Evolutionary conservation across 1,140 invertebrate genomes (phyloP), one percentile per base, ranked within the genome.

Genomic region (Drosophila neocordata): DNA sequence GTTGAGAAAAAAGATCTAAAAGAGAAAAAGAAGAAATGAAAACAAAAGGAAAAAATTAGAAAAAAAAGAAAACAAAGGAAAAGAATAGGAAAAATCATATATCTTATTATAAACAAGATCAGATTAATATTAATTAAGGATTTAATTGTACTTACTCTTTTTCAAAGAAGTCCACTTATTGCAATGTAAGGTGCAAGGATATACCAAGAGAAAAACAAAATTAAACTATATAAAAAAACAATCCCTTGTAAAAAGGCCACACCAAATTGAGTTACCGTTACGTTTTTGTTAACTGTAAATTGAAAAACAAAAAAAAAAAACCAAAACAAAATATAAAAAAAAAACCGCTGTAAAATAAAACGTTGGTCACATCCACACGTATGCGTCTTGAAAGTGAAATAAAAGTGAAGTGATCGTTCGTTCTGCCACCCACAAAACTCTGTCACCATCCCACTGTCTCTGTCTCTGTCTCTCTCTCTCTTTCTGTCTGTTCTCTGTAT

Each of bases 161-260:
- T n/a, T n/a, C n/a, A n/a, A n/a, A n/a, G n/a, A n/a, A n/a, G n/a
- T n/a, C n/a, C n/a, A n/a, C 27, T 31, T 31, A 31, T 31, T 7
- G 4, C 4, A 24, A 31, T 31, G 4, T 6, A 20, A 20, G 18
- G 15, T 48, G 41, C 41, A 48, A 48, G 41, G n/a, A 5, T 48
- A 57, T 52, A 7, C 2, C 22, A 7, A 31, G 0, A 18, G 18
- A 20, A 18, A 15, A 18, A 48, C 22, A 5, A 31, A 31, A 18
- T 18, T 11, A 48, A 15, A 18, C 18, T 11, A 15, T 48, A 48
- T 48, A 48, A 18, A 56, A 41, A 24, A 60, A 67, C 61, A 75
- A 75, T 75, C 58, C 73, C 53, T 41, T 75, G 73, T 74, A 74
- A 66, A 70, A 70, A 73, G 58, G 62, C 62, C 44, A 73, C 35